Evolutionary conservation across 2,888 invertebrate genomes (phyloP).

Genomic region (Griposia aprilina): DNA sequence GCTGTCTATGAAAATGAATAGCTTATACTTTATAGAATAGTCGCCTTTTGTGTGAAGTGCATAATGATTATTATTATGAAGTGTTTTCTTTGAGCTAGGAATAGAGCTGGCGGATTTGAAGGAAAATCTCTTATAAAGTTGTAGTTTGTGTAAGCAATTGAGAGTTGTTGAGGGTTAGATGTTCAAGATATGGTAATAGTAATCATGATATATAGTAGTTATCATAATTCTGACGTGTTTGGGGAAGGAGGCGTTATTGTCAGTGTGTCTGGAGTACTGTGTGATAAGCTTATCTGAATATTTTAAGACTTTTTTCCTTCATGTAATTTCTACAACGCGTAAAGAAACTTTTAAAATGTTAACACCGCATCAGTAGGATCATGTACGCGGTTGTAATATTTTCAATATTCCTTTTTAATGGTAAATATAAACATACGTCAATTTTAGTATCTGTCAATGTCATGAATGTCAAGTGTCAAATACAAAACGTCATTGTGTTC

Average conservation of each 20-base stretch:
- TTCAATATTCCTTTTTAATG: background rate
- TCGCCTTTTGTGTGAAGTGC: slow-evolving; percentile 44
- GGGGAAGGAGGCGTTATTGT: background rate
- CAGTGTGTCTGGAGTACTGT: background rate
- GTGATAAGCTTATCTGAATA: too few relatives aligned
- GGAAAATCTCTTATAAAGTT: background rate
- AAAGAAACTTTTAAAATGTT: background rate
- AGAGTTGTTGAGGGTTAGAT: background rate
- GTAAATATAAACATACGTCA: background rate
- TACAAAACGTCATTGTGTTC: background rate
- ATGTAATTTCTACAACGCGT: background rate
- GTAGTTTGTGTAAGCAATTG: background rate
- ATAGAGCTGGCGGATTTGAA: slow-evolving; percentile 8
- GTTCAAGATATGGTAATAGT: background rate
- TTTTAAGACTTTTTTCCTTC: background rate
- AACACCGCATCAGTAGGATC: background rate
- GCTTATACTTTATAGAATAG: slow-evolving; percentile 43
- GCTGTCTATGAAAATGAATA: slow-evolving; percentile 57
- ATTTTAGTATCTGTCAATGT: background rate
- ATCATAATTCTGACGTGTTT: background rate
- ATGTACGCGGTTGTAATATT: background rate
- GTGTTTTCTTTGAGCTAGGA: slow-evolving; percentile 30
- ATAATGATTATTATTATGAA: slow-evolving; percentile 43
- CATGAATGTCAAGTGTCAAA: background rate
- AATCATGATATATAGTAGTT: background rate